A percentile compares a stretch with the other conserved stretches of the same genome.
Conservation (phyloP, 2,797 vertebrate species). For the Pygocentrus nattereri region DNA sequence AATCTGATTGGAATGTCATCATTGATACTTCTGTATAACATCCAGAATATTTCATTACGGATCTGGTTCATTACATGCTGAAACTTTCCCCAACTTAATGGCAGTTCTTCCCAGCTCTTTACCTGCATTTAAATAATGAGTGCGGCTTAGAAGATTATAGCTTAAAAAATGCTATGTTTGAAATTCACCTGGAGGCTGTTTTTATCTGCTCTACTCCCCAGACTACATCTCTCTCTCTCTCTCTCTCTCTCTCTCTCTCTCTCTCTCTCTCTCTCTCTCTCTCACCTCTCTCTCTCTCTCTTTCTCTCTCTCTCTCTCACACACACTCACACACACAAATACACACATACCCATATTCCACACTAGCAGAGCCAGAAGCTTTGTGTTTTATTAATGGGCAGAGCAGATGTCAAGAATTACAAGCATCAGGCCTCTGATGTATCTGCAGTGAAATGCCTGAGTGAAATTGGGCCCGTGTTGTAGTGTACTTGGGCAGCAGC, state of each 20-base stretch:
- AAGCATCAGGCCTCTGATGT: conserved; percentile 34
- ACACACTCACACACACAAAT: neutral
- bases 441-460: conserved; percentile 36
- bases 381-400: conserved; percentile 49
- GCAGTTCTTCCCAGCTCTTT: neutral
- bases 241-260: too few relatives aligned
- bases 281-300: too few relatives aligned
- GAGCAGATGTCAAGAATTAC: conserved; percentile 53
- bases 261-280: too few relatives aligned
- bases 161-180: conserved; percentile 9
- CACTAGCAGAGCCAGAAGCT: conserved; percentile 6
- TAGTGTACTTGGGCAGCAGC: conserved; percentile 28
- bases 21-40: neutral
- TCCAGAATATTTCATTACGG: neutral
- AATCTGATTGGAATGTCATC: too few relatives aligned
- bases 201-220: conserved; percentile 14
- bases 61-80: neutral
- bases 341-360: conserved; percentile 24
- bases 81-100: neutral
- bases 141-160: conserved; percentile 1
- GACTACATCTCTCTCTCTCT: conserved; percentile 22
- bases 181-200: conserved; percentile 25
- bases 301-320: conserved; percentile 2
- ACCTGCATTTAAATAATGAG: conserved; percentile 13
- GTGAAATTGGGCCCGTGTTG: conserved; percentile 39